phyloP scores from a whole-genome alignment of 2,113 vertebrate species.

The Oncorhynchus keta region DNA sequence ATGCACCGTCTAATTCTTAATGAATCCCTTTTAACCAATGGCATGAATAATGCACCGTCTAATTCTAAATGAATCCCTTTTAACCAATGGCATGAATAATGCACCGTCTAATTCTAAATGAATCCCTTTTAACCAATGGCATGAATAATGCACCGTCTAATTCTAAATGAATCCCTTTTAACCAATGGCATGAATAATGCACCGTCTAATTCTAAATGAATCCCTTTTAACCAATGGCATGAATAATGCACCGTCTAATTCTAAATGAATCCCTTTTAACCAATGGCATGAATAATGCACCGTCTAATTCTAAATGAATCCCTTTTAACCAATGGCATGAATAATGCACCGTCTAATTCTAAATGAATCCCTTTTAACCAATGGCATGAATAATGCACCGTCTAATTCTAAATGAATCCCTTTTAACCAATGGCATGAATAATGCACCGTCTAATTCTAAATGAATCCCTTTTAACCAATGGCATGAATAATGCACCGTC shows the following conservation, averaged over 20 bases:
- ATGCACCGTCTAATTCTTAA: conserved; percentile 21
- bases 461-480: conserved; percentile 35
- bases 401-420: conserved; percentile 33
- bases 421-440: conserved; percentile 36
- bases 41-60: conserved; percentile 40
- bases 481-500: conserved; percentile 40
- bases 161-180: conserved; percentile 40
- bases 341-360: conserved; percentile 34
- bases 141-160: conserved; percentile 41
- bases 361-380: conserved; percentile 38
- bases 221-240: conserved; percentile 25
- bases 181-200: conserved; percentile 38
- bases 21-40: too few species aligned
- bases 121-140: conserved; percentile 20
- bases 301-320: conserved; percentile 30
- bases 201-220: conserved; percentile 31
- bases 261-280: conserved; percentile 41
- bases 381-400: conserved; percentile 41
- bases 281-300: conserved; percentile 42
- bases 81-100: conserved; percentile 40
- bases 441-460: conserved; percentile 29
- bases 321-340: conserved; percentile 30
- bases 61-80: conserved; percentile 39
- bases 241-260: conserved; percentile 36
- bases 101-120: conserved; percentile 28